Conservation (phyloP, 2,888 invertebrate species). For the Mythimna vitellina region DNA sequence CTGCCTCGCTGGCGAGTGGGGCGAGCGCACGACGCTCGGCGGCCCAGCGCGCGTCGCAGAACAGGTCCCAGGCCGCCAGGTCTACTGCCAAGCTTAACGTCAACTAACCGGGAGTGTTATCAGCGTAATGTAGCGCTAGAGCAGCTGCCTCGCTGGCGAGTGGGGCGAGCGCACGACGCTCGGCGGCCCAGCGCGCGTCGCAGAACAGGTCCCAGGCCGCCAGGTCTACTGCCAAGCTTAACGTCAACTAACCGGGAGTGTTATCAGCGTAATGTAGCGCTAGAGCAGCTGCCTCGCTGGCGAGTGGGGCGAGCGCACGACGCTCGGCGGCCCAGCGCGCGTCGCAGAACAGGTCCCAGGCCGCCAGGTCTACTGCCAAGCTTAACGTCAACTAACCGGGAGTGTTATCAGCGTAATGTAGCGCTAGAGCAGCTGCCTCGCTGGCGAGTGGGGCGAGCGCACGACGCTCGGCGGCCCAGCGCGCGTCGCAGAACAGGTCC, state of each 20-base stretch:
- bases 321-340: slow-evolving; percentile 93
- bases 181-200: slow-evolving; percentile 95
- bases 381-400: slow-evolving; percentile 92
- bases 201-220: slow-evolving; percentile 96
- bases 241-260: slow-evolving; percentile 75
- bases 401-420: slow-evolving; percentile 45
- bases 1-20: slow-evolving; percentile 93
- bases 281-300: slow-evolving; percentile 93
- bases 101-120: slow-evolving; percentile 33
- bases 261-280: slow-evolving; percentile 80
- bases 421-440: slow-evolving; percentile 93
- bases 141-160: slow-evolving; percentile 93
- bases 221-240: slow-evolving; percentile 96
- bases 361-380: slow-evolving; percentile 95
- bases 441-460: slow-evolving; percentile 92
- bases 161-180: slow-evolving; percentile 90
- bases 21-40: slow-evolving; percentile 91
- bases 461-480: slow-evolving; percentile 92
- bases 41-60: slow-evolving; percentile 95
- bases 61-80: slow-evolving; percentile 96
- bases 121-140: slow-evolving; percentile 86
- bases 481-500: slow-evolving; percentile 96
- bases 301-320: slow-evolving; percentile 91
- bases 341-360: slow-evolving; percentile 97
- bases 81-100: slow-evolving; percentile 96